Base-by-base conservation (phyloP, 2,113 vertebrate genomes). In the Neoarius graeffei region DNA sequence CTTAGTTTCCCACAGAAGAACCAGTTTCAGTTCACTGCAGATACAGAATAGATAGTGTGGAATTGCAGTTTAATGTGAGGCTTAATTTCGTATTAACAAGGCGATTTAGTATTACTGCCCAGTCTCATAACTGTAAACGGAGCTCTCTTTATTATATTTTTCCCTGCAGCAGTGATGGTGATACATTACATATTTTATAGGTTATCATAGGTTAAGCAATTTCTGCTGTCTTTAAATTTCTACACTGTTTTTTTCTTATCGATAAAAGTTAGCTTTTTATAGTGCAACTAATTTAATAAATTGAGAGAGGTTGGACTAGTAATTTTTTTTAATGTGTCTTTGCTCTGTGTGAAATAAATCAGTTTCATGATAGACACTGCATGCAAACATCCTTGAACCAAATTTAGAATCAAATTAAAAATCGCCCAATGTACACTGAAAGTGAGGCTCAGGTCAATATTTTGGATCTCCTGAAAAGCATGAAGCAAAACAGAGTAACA, bases 141-240 rank as follows among this genome's bases (percentile, higher is more conserved):
- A 87, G 19, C 15, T 23, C 50, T 23, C 19, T 52, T 67, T 52
- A 13, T 17, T 52, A 50, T 50, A 42, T 52, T 10, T 48, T 73
- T 48, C 20, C 5, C 20, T 76, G 23, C 7, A 7, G 23, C 54
- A 60, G 77, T 82, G 17, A 82, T 60, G 35, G 54, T 35, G 19
- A 20, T 87, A 5, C 79, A 87, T 91, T 42, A 89, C 92, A 92
- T 89, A 88, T 90, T 91, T 91, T 7, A 90, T 84, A 89, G 69
- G 35, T 88, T 52, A 25, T 7, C 11, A 87, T 90, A 20, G 91
- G 88, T 90, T 62, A 35, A 79, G 88, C 85, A 77, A 82, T 83
- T 89, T 23, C 84, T 69, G 84, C 71, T 25, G 20, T n/a, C 50
- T 35, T 57, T 5, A 13, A 25, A 35, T 42, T 73, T 57, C 27